phyloP scores from a whole-genome alignment of 2,113 vertebrate species.

The Heliornis fulica region DNA sequence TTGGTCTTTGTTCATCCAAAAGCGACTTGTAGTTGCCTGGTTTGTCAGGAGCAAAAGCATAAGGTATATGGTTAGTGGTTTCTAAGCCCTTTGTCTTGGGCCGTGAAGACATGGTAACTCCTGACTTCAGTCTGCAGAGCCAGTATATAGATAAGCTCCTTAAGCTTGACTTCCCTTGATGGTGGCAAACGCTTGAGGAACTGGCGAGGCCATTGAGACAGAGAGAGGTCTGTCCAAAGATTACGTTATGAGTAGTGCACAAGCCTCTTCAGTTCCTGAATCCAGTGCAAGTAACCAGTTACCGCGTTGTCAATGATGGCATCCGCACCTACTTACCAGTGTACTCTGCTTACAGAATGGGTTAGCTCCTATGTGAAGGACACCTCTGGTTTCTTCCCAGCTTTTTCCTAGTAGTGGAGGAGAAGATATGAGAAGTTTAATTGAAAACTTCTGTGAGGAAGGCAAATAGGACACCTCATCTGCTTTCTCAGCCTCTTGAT shows the following conservation, averaged over 20 bases:
- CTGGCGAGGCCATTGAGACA: neutral
- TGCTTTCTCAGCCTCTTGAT: neutral
- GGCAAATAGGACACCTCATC: rapidly evolving
- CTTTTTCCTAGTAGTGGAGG: neutral
- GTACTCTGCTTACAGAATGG: rapidly evolving
- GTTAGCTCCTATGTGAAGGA: rapidly evolving
- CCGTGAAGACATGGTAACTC: rapidly evolving
- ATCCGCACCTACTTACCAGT: neutral
- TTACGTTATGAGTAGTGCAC: rapidly evolving
- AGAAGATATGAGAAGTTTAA: neutral
- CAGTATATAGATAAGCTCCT: rapidly evolving
- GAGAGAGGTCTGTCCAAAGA: neutral
- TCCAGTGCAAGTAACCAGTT: neutral
- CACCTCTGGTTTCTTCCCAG: neutral
- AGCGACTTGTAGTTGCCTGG: neutral
- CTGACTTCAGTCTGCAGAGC: rapidly evolving
- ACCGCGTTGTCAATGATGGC: rapidly evolving
- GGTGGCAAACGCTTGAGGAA: neutral
- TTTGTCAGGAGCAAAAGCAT: neutral
- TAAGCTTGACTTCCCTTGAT: neutral
- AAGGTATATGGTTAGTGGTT: neutral
- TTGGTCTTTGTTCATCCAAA: neutral
- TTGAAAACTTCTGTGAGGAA: neutral
- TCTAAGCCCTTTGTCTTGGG: neutral
- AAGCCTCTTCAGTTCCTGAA: neutral